Percentiles rank a stretch among this genome's conserved stretches.
Conservation (phyloP, 30 jellyfish, hydroid and myxozoan genomes). For the Aurelia sp. region DNA sequence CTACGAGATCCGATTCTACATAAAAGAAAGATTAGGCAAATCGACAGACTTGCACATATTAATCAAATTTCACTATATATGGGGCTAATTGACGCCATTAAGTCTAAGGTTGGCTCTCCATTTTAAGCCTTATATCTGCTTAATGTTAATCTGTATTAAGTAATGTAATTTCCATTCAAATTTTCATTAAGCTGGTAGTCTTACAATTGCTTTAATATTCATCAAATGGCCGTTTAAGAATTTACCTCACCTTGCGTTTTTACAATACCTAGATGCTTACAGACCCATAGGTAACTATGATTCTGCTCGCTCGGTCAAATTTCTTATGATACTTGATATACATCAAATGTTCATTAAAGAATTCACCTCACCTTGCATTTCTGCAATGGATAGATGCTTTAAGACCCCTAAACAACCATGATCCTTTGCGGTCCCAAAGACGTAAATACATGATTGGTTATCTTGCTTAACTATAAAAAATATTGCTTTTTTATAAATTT, state of each 20-base stretch:
- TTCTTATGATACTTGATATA: too few relatives aligned
- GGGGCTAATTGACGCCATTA: conserved; percentile 8
- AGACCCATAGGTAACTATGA: too few relatives aligned
- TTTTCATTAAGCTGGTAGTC: not conserved
- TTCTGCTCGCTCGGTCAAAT: too few relatives aligned
- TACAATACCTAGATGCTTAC: too few relatives aligned
- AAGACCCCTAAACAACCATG: too few relatives aligned
- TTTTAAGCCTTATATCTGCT: conserved; percentile 33
- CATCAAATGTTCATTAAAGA: too few relatives aligned
- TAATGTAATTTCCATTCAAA: conserved; percentile 1
- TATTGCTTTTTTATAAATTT: too few relatives aligned
- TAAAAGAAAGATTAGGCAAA: conserved; percentile 10
- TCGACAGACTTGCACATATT: conserved; percentile 9
- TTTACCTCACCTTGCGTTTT: not conserved
- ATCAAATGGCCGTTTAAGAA: not conserved
- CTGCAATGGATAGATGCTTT: not conserved
- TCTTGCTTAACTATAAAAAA: too few relatives aligned
- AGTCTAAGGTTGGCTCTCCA: not conserved
- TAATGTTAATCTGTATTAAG: conserved; percentile 18
- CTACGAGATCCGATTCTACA: conserved; percentile 15
- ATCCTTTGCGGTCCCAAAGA: too few relatives aligned
- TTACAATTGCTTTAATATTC: not conserved
- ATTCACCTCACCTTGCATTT: not conserved
- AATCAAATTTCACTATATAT: not conserved
- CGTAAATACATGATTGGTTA: too few relatives aligned